Evolutionary conservation across 2,113 vertebrate genomes (phyloP).

Genomic region (Misgurnus mizolepis): DNA sequence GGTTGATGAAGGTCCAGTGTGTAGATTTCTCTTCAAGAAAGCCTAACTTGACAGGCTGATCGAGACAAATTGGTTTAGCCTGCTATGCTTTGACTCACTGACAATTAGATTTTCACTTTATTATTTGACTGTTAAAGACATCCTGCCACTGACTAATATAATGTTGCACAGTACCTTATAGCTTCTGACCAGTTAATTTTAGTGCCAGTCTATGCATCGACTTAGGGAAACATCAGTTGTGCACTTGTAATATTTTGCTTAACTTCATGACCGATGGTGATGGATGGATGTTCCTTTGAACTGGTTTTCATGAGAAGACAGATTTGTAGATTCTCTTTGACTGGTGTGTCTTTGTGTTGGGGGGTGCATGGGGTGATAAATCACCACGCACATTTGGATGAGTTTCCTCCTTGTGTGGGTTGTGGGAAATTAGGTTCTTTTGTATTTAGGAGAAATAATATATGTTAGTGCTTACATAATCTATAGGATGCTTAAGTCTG

Average conservation of each 20-base stretch:
- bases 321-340: slow-evolving; percentile 25
- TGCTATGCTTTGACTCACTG: not conserved
- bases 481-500: not conserved
- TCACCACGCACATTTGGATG: slow-evolving; percentile 39
- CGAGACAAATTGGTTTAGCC: slow-evolving; percentile 16
- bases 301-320: slow-evolving; percentile 35
- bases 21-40: slow-evolving; percentile 27
- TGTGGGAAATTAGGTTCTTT: slow-evolving; percentile 37
- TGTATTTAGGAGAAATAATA: slow-evolving; percentile 36
- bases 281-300: slow-evolving; percentile 25
- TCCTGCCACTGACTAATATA: not conserved
- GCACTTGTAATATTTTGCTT: not conserved
- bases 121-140: slow-evolving; percentile 22
- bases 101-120: not conserved
- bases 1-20: not conserved
- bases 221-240: slow-evolving; percentile 3
- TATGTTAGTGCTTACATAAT: slow-evolving; percentile 17
- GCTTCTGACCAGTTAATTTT: not conserved
- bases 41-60: slow-evolving; percentile 9
- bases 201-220: not conserved
- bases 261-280: not conserved
- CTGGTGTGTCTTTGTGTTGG: slow-evolving; percentile 18
- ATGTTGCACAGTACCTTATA: not conserved
- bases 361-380: slow-evolving; percentile 33
- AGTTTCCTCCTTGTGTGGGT: slow-evolving; percentile 42